phyloP scores from a whole-genome alignment of 2,113 vertebrate species.

The Rhinolophus sinicus region DNA sequence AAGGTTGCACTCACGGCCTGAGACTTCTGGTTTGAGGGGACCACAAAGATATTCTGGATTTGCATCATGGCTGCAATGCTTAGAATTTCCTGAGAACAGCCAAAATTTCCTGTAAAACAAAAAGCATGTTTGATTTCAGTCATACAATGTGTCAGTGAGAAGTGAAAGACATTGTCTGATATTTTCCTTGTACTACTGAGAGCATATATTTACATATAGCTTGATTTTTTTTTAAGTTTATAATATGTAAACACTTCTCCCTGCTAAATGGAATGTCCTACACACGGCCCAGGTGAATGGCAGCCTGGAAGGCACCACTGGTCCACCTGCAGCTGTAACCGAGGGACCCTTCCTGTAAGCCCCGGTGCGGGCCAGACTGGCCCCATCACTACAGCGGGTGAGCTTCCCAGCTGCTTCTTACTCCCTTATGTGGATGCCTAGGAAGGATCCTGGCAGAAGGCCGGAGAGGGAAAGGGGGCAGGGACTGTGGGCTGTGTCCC shows the following conservation, averaged over 20 bases:
- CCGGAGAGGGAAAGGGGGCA: not conserved
- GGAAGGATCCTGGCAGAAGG: not conserved
- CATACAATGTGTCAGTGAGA: not conserved
- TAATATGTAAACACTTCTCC: not conserved
- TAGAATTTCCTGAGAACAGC: constrained; percentile 97
- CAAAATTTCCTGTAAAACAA: constrained; percentile 91
- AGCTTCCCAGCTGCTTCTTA: not conserved
- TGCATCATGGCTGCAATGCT: constrained; percentile 99
- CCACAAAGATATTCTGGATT: constrained; percentile 96
- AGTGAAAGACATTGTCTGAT: not conserved
- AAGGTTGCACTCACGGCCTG: constrained; percentile 90
- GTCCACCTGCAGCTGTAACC: accelerated
- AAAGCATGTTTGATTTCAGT: not conserved
- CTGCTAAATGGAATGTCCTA: not conserved
- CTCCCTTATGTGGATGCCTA: not conserved
- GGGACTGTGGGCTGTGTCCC: not conserved
- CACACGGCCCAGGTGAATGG: not conserved
- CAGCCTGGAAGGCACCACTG: not conserved
- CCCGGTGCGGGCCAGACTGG: not conserved
- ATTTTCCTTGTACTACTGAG: not conserved
- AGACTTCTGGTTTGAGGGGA: constrained; percentile 94
- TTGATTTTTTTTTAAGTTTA: not conserved
- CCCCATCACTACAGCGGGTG: not conserved
- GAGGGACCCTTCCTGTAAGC: not conserved
- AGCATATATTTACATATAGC: not conserved